Conservation (phyloP, 2,797 vertebrate species). For the Galagoides demidoff region DNA sequence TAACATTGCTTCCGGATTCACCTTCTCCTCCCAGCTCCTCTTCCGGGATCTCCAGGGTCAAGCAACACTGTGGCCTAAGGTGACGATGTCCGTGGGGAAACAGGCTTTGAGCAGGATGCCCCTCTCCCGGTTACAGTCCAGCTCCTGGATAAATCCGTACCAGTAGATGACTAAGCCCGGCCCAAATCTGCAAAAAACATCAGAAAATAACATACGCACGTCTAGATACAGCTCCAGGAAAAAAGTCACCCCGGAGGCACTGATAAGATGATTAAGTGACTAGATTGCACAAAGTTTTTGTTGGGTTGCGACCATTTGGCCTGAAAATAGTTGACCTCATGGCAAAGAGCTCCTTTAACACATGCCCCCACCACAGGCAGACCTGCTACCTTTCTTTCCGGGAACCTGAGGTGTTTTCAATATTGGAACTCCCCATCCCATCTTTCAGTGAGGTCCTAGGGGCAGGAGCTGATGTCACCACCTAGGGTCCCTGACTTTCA, state of each 20-base stretch:
- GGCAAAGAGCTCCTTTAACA: background rate
- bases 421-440: background rate
- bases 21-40: conserved; percentile 82
- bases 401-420: background rate
- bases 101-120: conserved; percentile 97
- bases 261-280: background rate
- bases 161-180: conserved; percentile 99
- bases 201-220: background rate
- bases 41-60: conserved; percentile 79
- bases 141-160: conserved; percentile 97
- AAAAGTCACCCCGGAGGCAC: background rate
- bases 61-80: conserved; percentile 88
- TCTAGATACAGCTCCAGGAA: background rate
- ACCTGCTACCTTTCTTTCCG: background rate
- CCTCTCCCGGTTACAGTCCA: conserved; percentile 96
- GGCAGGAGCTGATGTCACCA: background rate
- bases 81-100: conserved; percentile 96
- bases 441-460: background rate
- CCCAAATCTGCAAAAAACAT: conserved; percentile 91
- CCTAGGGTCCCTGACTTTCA: too few relatives aligned
- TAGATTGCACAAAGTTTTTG: background rate
- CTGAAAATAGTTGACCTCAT: background rate
- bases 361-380: background rate
- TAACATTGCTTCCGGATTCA: conserved; percentile 95
- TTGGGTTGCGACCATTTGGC: background rate